Percentiles rank a stretch among this genome's conserved stretches.
Conservation (phyloP, 1,140 invertebrate species). For the Solenopsis invicta region DNA sequence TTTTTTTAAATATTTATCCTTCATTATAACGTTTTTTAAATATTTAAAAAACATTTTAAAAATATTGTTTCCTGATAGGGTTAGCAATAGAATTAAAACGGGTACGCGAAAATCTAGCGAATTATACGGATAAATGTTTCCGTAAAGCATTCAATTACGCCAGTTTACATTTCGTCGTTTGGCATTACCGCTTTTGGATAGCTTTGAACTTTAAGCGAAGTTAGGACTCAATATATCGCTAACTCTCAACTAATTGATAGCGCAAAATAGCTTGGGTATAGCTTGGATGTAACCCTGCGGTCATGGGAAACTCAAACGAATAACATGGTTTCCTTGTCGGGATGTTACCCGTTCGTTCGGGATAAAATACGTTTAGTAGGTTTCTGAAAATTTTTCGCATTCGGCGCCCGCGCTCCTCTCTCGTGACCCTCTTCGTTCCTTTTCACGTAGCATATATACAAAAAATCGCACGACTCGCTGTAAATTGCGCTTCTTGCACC, state of each 20-base stretch:
- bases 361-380: not conserved
- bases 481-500: conserved; percentile 17
- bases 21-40: too few species aligned
- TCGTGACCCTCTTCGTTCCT: not conserved
- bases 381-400: conserved; percentile 11
- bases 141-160: conserved; percentile 32
- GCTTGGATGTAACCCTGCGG: not conserved
- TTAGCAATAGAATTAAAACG: not conserved
- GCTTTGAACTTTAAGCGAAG: conserved; percentile 49
- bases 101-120: conserved; percentile 7
- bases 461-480: not conserved
- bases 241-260: conserved; percentile 54
- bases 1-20: too few species aligned
- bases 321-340: conserved; percentile 18
- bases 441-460: not conserved
- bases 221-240: conserved; percentile 37
- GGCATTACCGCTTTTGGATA: conserved; percentile 26
- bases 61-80: too few species aligned
- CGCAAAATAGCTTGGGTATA: conserved; percentile 18
- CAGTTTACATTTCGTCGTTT: conserved; percentile 35
- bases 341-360: conserved; percentile 5
- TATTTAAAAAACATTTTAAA: too few species aligned
- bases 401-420: not conserved
- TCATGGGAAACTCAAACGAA: not conserved
- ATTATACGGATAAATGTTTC: conserved; percentile 26